Conservation (phyloP, 1,140 invertebrate species). For the Acromyrmex heyeri region DNA sequence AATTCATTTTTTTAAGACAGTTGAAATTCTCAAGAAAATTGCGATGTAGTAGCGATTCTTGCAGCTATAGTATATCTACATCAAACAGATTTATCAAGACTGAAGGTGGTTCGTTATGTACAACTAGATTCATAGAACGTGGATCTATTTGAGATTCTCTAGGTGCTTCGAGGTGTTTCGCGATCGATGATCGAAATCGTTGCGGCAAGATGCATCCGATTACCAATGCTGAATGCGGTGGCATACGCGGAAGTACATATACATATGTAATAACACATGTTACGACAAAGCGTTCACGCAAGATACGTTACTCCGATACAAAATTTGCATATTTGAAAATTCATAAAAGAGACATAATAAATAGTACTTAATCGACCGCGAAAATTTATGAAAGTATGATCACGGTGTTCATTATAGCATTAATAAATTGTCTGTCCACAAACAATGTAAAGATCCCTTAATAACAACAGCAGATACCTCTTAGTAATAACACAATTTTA, state of each 20-base stretch:
- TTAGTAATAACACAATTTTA: constrained; percentile 9
- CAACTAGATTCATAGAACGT: constrained; percentile 38
- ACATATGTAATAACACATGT: constrained; percentile 44
- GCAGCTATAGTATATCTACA: background rate
- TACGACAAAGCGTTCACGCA: constrained; percentile 37
- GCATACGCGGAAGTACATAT: constrained; percentile 39
- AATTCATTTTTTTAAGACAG: background rate
- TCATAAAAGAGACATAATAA: constrained; percentile 14
- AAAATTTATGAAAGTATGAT: constrained; percentile 7
- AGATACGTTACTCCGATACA: background rate
- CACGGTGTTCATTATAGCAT: background rate
- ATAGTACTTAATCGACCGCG: constrained; percentile 6
- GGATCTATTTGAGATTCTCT: constrained; percentile 38
- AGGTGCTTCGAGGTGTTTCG: constrained; percentile 14
- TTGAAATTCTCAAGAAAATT: background rate
- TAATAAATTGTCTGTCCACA: background rate
- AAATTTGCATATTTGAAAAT: constrained; percentile 34
- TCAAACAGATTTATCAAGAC: constrained; percentile 29
- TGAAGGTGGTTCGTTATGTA: constrained; percentile 51
- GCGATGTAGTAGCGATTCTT: background rate
- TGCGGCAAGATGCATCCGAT: constrained; percentile 52
- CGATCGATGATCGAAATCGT: constrained; percentile 56
- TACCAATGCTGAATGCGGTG: constrained; percentile 41
- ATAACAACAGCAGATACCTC: background rate
- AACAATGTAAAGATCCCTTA: background rate